phyloP scores from a whole-genome alignment of 2,797 vertebrate species.

The Propithecus perrieri region DNA sequence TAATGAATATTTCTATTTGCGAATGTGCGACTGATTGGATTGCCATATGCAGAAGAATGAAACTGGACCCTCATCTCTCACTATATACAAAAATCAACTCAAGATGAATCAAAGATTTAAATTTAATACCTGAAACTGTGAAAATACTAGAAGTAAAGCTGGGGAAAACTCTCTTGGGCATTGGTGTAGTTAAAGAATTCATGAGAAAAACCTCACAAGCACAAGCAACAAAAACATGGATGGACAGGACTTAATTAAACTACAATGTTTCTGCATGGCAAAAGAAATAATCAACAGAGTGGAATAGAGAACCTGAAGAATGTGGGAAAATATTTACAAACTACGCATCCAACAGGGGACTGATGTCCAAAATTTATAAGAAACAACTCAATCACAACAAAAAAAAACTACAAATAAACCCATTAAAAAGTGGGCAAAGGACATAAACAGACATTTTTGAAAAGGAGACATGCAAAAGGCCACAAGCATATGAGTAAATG shows the following conservation, averaged over 20 bases:
- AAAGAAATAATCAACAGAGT: neutral
- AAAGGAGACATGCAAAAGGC: neutral
- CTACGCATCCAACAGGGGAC: neutral
- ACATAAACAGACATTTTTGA: neutral
- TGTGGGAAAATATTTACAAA: neutral
- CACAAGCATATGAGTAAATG: neutral
- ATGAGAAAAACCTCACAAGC: neutral
- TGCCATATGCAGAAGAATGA: neutral
- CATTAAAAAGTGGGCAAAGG: neutral
- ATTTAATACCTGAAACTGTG: neutral
- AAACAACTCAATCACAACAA: neutral
- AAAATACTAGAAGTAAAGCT: neutral
- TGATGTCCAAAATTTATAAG: neutral
- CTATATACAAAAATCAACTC: neutral
- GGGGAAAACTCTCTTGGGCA: neutral
- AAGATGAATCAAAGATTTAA: neutral
- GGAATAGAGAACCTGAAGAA: neutral
- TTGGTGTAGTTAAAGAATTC: neutral
- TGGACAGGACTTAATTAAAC: neutral
- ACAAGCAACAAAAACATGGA: neutral
- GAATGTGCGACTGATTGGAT: neutral
- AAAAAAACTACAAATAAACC: neutral
- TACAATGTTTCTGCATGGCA: neutral
- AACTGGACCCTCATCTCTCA: neutral
- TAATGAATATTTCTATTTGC: neutral